These are phyloP conservation scores for Pediacus dermestoides DNA, from an alignment of 2,888 invertebrate species.

Conservation along the genomic window DNA sequence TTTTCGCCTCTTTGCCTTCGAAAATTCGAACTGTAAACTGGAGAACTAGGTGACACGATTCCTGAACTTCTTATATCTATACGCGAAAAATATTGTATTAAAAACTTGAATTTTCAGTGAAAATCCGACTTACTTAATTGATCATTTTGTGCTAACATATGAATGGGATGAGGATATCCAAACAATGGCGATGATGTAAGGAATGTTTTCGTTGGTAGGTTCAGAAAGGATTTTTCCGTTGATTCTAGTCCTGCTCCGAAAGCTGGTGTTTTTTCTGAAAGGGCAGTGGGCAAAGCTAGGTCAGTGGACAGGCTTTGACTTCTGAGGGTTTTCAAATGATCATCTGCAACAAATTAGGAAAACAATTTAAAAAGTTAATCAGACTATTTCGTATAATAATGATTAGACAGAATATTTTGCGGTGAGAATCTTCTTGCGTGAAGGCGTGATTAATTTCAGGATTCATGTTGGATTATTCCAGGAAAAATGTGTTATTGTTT, in stretches of 20 bases:
- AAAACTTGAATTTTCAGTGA: background rate
- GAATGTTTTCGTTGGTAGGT: conserved; percentile 19
- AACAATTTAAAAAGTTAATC: conserved; percentile 2
- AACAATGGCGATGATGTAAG: conserved; percentile 18
- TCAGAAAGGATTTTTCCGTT: conserved; percentile 16
- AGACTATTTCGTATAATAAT: conserved; percentile 1
- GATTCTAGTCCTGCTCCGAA: conserved; percentile 11
- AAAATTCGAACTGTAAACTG: conserved; percentile 30
- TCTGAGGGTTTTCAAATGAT: conserved; percentile 8
- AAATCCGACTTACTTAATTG: conserved; percentile 17
- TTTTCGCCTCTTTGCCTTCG: conserved; percentile 74
- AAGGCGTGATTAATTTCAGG: conserved; percentile 24
- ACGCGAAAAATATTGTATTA: background rate
- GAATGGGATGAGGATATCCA: conserved; percentile 19
- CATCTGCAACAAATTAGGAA: conserved; percentile 10
- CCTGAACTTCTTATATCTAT: conserved; percentile 16
- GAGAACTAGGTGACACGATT: conserved; percentile 22
- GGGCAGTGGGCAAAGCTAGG: too few relatives aligned
- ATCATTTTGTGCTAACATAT: conserved; percentile 18
- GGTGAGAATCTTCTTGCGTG: conserved; percentile 20
- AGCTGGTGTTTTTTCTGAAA: too few relatives aligned
- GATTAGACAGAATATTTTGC: conserved; percentile 10
- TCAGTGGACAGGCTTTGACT: background rate
- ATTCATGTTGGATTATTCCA: conserved; percentile 25
- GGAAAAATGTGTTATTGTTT: conserved; percentile 20